Evolutionary conservation across 2,113 vertebrate species (phyloP).

Genomic region (Andinoacara biseriatus): DNA sequence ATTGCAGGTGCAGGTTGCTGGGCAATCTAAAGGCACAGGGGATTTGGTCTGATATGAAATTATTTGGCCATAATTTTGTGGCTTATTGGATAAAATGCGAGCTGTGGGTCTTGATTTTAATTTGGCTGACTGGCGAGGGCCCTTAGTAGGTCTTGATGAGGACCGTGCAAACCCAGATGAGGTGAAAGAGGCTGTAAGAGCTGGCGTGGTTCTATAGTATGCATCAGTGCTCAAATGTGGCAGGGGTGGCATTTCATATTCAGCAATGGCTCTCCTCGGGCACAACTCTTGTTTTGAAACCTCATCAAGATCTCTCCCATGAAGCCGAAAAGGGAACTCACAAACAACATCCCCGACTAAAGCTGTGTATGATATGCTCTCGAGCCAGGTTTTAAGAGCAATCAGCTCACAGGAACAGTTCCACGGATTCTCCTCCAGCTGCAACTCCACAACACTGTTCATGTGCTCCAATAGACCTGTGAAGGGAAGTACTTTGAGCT

Average conservation of each 20-base stretch:
- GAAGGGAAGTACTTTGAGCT: slow-evolving; percentile 93
- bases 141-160: slow-evolving; percentile 89
- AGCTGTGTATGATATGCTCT: slow-evolving; percentile 95
- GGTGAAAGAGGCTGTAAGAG: slow-evolving; percentile 87
- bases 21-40: slow-evolving; percentile 98
- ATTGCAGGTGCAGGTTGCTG: slow-evolving; percentile 94
- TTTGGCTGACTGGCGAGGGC: slow-evolving; percentile 91
- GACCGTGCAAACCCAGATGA: slow-evolving; percentile 92
- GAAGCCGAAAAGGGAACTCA: slow-evolving; percentile 95
- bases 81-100: slow-evolving; percentile 86
- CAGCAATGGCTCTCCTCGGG: slow-evolving; percentile 91
- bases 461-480: slow-evolving; percentile 94
- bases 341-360: slow-evolving; percentile 97
- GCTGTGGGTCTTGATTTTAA: slow-evolving; percentile 90
- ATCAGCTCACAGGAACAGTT: slow-evolving; percentile 98
- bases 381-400: slow-evolving; percentile 94
- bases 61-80: slow-evolving; percentile 92
- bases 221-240: slow-evolving; percentile 89
- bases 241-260: slow-evolving; percentile 93
- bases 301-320: slow-evolving; percentile 94
- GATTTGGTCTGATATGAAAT: slow-evolving; percentile 98
- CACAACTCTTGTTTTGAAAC: slow-evolving; percentile 97
- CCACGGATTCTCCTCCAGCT: slow-evolving; percentile 98
- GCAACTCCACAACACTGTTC: slow-evolving; percentile 94
- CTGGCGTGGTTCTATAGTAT: slow-evolving; percentile 89